Evolutionary conservation across 2,113 vertebrate genomes (phyloP), one percentile per base, ranked within the genome.

Genomic region (Crypturellus undulatus): DNA sequence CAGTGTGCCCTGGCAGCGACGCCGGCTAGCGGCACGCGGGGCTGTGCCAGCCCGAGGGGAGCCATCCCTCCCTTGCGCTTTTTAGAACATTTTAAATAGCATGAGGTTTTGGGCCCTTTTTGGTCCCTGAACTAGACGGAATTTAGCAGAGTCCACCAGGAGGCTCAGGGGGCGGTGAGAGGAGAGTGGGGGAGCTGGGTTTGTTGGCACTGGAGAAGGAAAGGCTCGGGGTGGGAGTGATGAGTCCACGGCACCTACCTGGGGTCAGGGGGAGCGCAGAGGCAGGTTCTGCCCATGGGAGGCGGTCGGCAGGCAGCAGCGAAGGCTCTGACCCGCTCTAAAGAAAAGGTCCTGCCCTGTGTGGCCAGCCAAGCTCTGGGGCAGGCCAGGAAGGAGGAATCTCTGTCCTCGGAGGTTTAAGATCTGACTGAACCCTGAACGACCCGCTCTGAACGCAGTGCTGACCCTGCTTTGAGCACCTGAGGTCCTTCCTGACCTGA

Each of bases 1-100:
- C 84, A 89, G 14, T 49, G 80, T 1, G 3, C 79, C 70, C 91
- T 26, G 49, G 47, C 91, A 85, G 47, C 0, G 18, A 8, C 2
- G 12, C 28, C 8, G 3, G 9, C 59, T 10, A 49, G 60, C 2
- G 45, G 67, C 81, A 49, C 0, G 0, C 38, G 0, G 25, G 28
- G 69, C 84, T 73, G 34, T 1, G 10, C 1, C 45, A 3, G 40
- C 10, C 78, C 6, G 52, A 20, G 76, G 38, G 49, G 43, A 42
- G 26, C 0, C 0, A 43, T 1, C 2, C 0, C 9, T 45, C n/a
- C 90, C 22, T 5, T 20, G 59, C 30, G 34, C 72, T 75, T 58
- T 36, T 12, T 65, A 69, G 51, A 70, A 56, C 58, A 13, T 5
- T 25, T 34, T 21, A 63, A 84, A 72, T 28, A 32, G 13, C 25